Conservation (phyloP, 2,113 vertebrate genomes). For the Zosterops borbonicus region DNA sequence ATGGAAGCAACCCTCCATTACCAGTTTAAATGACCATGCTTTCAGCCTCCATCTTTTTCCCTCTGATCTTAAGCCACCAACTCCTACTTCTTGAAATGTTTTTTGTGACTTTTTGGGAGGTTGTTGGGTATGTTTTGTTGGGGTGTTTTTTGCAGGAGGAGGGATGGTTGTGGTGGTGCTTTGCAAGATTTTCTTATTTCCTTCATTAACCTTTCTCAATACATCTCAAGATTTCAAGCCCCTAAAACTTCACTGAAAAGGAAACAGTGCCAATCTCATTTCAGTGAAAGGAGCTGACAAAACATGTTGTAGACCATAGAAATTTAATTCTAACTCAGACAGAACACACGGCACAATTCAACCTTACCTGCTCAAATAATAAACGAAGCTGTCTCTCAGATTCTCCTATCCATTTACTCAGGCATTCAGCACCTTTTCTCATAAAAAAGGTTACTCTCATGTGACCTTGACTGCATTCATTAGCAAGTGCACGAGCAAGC, state of each 20-base stretch:
- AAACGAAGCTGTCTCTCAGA: constrained; percentile 89
- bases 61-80: background rate
- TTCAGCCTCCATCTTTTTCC: background rate
- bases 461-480: constrained; percentile 88
- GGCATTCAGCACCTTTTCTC: constrained; percentile 93
- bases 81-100: background rate
- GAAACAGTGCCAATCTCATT: background rate
- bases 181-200: background rate
- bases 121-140: background rate
- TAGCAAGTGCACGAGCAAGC: constrained; percentile 90
- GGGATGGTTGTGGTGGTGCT: background rate
- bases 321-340: background rate
- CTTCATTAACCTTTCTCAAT: background rate
- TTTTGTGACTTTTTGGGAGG: background rate
- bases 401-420: constrained; percentile 95
- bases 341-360: background rate
- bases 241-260: background rate
- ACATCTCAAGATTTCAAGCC: background rate
- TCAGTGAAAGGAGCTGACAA: background rate
- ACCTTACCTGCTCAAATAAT: constrained; percentile 91
- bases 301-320: background rate
- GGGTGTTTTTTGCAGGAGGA: too few relatives aligned
- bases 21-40: background rate
- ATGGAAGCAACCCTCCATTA: background rate
- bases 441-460: constrained; percentile 91